Evolutionary conservation across 2,888 invertebrate genomes (phyloP).

Genomic region (Eupithecia tripunctaria): DNA sequence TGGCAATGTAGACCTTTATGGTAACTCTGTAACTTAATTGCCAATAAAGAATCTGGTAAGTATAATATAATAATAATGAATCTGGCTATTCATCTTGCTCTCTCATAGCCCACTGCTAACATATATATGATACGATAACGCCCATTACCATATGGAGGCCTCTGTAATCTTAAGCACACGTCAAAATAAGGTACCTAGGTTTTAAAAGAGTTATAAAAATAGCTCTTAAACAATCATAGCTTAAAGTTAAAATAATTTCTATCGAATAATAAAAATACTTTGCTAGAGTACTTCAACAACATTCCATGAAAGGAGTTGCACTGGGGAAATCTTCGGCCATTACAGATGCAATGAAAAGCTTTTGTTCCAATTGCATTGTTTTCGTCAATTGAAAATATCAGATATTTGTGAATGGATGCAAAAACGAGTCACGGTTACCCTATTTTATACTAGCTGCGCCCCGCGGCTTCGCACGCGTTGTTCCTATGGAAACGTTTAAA

Average conservation of each 20-base stretch:
- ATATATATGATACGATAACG: too few relatives aligned
- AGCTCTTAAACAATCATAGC: neutral
- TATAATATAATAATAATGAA: too few relatives aligned
- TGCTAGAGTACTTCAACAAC: constrained; percentile 6
- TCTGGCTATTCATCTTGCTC: too few relatives aligned
- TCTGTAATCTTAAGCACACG: neutral
- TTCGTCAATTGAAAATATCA: constrained; percentile 15
- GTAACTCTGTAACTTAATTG: too few relatives aligned
- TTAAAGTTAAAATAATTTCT: neutral
- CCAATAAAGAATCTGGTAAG: too few relatives aligned
- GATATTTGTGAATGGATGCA: neutral
- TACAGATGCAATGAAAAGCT: constrained; percentile 22
- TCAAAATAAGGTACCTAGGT: neutral
- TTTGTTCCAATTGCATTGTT: constrained; percentile 33
- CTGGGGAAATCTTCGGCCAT: constrained; percentile 30
- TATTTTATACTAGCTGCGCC: too few relatives aligned
- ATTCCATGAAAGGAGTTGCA: constrained; percentile 22
- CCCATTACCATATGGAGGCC: too few relatives aligned
- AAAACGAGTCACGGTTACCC: too few relatives aligned
- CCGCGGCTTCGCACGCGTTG: too few relatives aligned
- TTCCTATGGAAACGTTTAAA: too few relatives aligned
- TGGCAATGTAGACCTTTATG: too few relatives aligned
- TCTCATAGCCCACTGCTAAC: too few relatives aligned
- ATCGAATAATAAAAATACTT: constrained; percentile 7
- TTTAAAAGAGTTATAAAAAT: neutral